Evolutionary conservation across 35 echinoderm and acorn worm genomes (phyloP), one percentile per base, ranked within the genome.

Genomic region (Stichopus chloronotus): DNA sequence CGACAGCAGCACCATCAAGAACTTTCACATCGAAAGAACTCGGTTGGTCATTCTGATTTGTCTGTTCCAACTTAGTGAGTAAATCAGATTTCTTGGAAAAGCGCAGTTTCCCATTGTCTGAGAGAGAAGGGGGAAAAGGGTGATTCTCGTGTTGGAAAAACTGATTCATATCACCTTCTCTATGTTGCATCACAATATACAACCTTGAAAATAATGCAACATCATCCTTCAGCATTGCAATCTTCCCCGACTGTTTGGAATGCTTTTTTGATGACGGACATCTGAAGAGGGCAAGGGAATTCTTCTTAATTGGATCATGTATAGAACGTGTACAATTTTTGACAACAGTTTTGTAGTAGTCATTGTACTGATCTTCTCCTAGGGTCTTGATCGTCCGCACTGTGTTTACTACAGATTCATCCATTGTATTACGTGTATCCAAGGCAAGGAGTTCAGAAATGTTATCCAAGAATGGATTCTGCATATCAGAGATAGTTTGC

Each of bases 381-480:
- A 87, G 20, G 43, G 63, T 59, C 61, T 94, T 21, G 25, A 94
- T 5, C 23, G 5, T 85, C 23, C 93, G 65, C 65, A 19, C 30
- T 43, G 30, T 43, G 30, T 43, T 43, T 43, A 43, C 30, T 43
- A 43, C 30, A 20, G 88, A 88, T n/a, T 91, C 77, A 84, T 92
- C 86, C 25, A 55, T n/a, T 58, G n/a, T 63, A 58, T 86, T 92
- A 5, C 89, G 60, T 17, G 58, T 95, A 30, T 95, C 80, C 13
- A 95, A 65, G 19, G 63, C 63, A 17, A 95, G 57, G 13, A 94
- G 79, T 24, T 92, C 93, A 84, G 21, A 4, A 58, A 30, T 60
- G 58, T 84, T 59, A 83, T 95, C 94, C 52, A 84, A 53, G 43
- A 92, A 92, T 19, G 94, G 94, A 91, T 95, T 95, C 25, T 90